Base-by-base conservation (phyloP, 2,113 vertebrate species). In the Corythornis cristatus region DNA sequence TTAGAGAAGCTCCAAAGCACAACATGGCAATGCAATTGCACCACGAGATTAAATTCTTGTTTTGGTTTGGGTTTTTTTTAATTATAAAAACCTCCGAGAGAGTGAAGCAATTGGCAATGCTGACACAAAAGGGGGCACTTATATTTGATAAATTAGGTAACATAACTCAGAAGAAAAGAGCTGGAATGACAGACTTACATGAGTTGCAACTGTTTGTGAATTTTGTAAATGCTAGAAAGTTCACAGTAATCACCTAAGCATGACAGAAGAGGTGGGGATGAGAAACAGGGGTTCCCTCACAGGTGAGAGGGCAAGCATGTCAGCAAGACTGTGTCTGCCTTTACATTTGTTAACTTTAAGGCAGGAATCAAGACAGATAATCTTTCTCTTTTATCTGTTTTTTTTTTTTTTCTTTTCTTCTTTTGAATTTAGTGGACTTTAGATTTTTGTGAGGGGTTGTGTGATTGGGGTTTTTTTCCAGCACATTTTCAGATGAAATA, bases 131-230 rank as follows among this genome's bases (percentile, higher is more conserved):
- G 15, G 23, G 21, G 35, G 20, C 3, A 8, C 21, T 54, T 50
- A 15, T 8, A 37, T 8, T 18, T 23, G 46, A 54, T 42, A 67
- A 1, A 40, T 80, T 58, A 73, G 45, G 5, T 53, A 87, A 42
- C 11, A 26, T 2, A 31, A 48, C 8, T 54, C 31, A 56, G 54
- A 46, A 73, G 12, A 75, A 78, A 14, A 46, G 1, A 1, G 1
- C 3, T 2, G 4, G 4, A 3, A 16, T 62, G 18, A n/a, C 5
- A 75, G 28, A 54, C 1, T 48, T 65, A 1, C 1, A 1, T 3
- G 48, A 8, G 6, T 33, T 42, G 25, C 26, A 71, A 42, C 5
- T 50, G 5, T 40, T 82, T 78, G 35, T 80, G 35, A 78, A 56
- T 13, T 89, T 51, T 42, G 7, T 71, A 28, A 40, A 60, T 28